Percentiles rank a stretch among this genome's conserved stretches.
These are phyloP conservation scores for Pristionchus exspectatus DNA, from an alignment of 2,888 invertebrate species.

Conservation along the genomic window DNA sequence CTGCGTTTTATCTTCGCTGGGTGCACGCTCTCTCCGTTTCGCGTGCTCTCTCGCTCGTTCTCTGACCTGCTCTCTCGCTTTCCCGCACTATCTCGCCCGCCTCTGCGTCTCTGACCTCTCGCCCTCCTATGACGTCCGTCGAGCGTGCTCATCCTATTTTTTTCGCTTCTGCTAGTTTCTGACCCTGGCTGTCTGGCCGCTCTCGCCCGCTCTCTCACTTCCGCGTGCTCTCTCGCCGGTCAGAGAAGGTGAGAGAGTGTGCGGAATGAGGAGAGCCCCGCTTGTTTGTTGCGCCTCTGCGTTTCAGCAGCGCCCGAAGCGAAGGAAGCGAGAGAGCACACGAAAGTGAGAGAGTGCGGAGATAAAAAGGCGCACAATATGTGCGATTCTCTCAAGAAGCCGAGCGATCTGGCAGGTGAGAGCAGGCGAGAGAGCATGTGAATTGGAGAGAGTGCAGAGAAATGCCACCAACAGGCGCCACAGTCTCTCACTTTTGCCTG, in stretches of 20 bases:
- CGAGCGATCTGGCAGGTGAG: not conserved
- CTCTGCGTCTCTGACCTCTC: constrained; percentile 12
- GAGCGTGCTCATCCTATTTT: constrained; percentile 40
- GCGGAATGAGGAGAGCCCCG: not conserved
- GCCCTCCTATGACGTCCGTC: constrained; percentile 23
- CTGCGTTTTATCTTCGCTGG: not conserved
- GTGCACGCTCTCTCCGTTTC: not conserved
- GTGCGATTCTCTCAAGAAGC: not conserved
- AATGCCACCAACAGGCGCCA: constrained; percentile 17
- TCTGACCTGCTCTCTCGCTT: constrained; percentile 27
- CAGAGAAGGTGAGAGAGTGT: not conserved
- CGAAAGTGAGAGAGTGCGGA: constrained; percentile 22
- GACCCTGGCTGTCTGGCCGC: not conserved
- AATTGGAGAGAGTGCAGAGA: not conserved
- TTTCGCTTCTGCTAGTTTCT: not conserved
- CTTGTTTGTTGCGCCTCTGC: constrained; percentile 24
- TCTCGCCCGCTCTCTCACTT: not conserved
- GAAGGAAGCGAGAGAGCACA: not conserved
- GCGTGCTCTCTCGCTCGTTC: not conserved
- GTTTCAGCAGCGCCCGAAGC: not conserved
- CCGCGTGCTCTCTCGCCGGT: constrained; percentile 5
- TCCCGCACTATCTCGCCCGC: not conserved
- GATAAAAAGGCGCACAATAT: not conserved
- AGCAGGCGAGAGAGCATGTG: not conserved
- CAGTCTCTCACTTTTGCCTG: not conserved